Conservation (phyloP, 2,797 vertebrate species). For the Rhodeus uyekii region DNA sequence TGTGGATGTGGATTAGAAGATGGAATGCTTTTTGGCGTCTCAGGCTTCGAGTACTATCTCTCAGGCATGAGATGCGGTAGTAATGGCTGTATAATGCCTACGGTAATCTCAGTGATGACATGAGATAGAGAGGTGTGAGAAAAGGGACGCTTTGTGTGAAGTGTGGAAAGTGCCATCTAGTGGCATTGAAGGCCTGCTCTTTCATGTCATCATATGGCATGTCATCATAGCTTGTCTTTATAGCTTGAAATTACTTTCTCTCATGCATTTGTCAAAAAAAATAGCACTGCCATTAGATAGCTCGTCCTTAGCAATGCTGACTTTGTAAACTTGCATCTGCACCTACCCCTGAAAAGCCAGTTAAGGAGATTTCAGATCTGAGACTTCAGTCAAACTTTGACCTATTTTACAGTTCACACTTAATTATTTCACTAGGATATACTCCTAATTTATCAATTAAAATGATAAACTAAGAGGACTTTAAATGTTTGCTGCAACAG, state of each 20-base stretch:
- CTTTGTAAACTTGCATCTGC: not conserved
- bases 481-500: constrained; percentile 53
- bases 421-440: no score
- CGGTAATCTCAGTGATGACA: constrained; percentile 55
- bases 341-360: not conserved
- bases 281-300: not conserved
- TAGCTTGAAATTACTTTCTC: constrained; percentile 20
- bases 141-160: constrained; percentile 47
- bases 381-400: not conserved
- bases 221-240: constrained; percentile 16
- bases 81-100: constrained; percentile 56
- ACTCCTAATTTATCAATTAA: no score
- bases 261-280: constrained; percentile 20
- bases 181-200: constrained; percentile 46
- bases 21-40: constrained; percentile 43
- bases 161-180: constrained; percentile 68
- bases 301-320: not conserved
- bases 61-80: constrained; percentile 45
- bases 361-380: not conserved
- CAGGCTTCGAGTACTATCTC: constrained; percentile 37
- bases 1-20: constrained; percentile 45
- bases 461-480: constrained; percentile 41
- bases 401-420: not conserved
- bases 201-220: constrained; percentile 18
- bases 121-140: constrained; percentile 54